A percentile compares a stretch with the other conserved stretches of the same genome.
Evolutionary conservation across 1,140 invertebrate species (phyloP).

Genomic region (Harlomillsia oculata): DNA sequence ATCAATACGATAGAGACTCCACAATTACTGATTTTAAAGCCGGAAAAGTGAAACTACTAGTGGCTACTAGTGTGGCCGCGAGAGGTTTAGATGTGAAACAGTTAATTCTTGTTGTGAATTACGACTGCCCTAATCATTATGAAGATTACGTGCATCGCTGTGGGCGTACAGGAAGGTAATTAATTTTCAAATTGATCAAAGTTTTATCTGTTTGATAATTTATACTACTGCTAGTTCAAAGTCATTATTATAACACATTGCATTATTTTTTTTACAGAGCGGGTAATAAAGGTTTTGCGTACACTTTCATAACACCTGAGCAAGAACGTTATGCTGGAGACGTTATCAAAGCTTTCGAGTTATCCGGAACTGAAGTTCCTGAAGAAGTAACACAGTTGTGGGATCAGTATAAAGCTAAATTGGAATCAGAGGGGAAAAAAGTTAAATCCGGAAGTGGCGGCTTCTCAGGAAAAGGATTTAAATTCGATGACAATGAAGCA

Average conservation of each 20-base stretch:
- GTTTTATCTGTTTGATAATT: neutral
- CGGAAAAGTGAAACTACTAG: constrained; percentile 62
- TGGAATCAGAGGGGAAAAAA: constrained; percentile 78
- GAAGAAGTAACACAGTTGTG: constrained; percentile 67
- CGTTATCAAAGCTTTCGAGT: constrained; percentile 78
- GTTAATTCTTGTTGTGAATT: constrained; percentile 94
- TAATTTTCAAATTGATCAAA: neutral
- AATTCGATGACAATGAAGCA: constrained; percentile 97
- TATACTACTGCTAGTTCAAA: neutral
- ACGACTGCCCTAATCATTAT: constrained; percentile 99
- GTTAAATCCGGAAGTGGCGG: constrained; percentile 81
- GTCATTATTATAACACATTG: neutral
- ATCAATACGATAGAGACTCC: constrained; percentile 97
- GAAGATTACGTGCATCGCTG: constrained; percentile 99
- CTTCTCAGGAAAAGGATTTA: constrained; percentile 96
- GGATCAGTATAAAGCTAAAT: constrained; percentile 77
- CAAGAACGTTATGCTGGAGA: constrained; percentile 89
- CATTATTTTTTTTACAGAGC: constrained; percentile 50
- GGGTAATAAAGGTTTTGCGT: constrained; percentile 93
- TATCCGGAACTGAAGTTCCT: constrained; percentile 66
- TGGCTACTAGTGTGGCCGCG: constrained; percentile 84
- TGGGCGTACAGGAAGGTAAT: constrained; percentile 64
- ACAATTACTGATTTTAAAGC: constrained; percentile 97
- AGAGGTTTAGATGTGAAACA: constrained; percentile 97
- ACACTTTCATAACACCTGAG: constrained; percentile 92